Base-by-base conservation (phyloP, 2,113 vertebrate species). In the Pleuronectes platessa region DNA sequence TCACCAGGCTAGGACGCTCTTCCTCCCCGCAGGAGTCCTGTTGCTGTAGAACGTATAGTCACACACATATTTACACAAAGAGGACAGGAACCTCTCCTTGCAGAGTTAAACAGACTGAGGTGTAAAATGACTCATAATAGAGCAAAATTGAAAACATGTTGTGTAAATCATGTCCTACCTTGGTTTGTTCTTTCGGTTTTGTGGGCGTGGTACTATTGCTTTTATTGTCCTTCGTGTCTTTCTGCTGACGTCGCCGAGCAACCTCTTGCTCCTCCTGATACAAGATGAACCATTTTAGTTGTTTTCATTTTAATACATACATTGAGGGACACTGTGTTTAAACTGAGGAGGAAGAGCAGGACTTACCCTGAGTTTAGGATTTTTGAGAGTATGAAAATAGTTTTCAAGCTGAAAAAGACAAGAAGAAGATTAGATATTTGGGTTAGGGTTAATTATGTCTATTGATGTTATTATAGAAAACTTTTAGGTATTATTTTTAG, bases 341-440 rank as follows among this genome's bases (percentile, higher is more conserved):
- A 3, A 65, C 0, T 17, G 21, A 77, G n/a, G 11, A 66, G 70
- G 17, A 62, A 74, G 45, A 17, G 15, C 18, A 5, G 17, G 14
- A 94, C 98, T 98, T 95, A 99, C 98, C 98, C 98, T 99, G 98
- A 99, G 97, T 98, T 99, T 99, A 95, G 98, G 98, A 94, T 99
- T 99, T 97, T 98, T 99, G 93, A 99, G 95, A 97, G 97, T 98
- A 96, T 97, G 98, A 96, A 99, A 99, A 95, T 99, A 99, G 93
- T 99, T 99, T 99, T 99, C 98, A 99, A 99, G 98, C 98, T 99
- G 94, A 94, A 95, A 93, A 51, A 84, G 9, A 64, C 1, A 64
- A 60, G 11, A 35, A n/a, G 42, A 61, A 63, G 23, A 27, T 56
- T 13, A 26, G 9, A 35, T 59, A 59, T 60, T 31, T 27, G 27